Evolutionary conservation across 2,888 invertebrate genomes (phyloP).

Genomic region (Cheiracanthium punctorium): DNA sequence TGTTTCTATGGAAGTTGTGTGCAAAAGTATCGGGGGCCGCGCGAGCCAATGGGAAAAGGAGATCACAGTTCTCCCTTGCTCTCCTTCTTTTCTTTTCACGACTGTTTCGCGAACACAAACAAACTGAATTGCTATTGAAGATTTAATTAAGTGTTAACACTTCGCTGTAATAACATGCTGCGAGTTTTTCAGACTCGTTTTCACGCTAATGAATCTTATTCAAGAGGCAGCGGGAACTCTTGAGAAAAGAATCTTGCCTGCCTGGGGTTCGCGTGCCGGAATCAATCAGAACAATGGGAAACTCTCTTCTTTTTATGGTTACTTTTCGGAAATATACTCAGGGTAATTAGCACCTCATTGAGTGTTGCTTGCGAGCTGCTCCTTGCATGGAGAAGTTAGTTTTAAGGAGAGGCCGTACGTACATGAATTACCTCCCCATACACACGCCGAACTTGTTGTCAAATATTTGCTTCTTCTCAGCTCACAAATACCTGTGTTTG

Average conservation of each 20-base stretch:
- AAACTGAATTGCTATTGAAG: background rate
- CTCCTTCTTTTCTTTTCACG: background rate
- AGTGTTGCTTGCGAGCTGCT: background rate
- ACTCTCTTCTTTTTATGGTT: background rate
- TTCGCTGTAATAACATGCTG: background rate
- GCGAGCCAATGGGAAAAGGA: no score
- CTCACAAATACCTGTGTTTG: no score
- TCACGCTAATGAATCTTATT: background rate
- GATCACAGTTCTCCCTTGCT: background rate
- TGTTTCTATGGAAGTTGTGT: background rate
- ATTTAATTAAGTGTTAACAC: conserved; percentile 1
- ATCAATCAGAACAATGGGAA: background rate
- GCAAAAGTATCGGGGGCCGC: background rate
- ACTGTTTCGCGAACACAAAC: background rate
- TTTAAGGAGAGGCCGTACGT: background rate
- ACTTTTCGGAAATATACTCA: background rate
- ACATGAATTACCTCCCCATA: no score
- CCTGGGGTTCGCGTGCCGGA: background rate
- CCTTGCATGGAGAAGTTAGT: background rate
- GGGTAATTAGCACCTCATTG: background rate
- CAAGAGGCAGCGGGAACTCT: background rate
- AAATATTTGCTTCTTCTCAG: background rate
- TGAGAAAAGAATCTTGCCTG: background rate
- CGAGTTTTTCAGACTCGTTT: background rate
- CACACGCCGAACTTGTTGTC: no score